Base-by-base conservation (phyloP, 2,888 invertebrate genomes). In the Pollenia amentaria region DNA sequence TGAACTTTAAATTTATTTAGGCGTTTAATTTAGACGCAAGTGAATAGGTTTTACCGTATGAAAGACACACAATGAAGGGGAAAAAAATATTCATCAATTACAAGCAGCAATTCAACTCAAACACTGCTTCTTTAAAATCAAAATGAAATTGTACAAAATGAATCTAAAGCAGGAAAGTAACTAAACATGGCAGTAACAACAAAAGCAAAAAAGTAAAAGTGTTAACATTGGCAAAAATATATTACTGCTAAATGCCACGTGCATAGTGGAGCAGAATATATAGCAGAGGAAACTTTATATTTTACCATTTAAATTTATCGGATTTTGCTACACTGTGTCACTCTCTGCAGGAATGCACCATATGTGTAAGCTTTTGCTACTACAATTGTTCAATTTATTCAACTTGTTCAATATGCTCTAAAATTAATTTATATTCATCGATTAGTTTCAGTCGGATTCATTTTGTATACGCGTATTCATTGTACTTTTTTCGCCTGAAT, bases 341-440 rank as follows among this genome's bases (percentile, higher is more conserved):
- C 6, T 29, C 29, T 29, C 29, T 29, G 29, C 29, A 29, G 29
- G 29, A 29, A 29, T 29, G 29, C 3, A 29, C 29, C 29, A 29
- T 29, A 38, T 65, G 44, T 16, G 16, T 8, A 42, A 16, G 16
- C 29, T 9, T 42, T 11, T 9, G 3, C 29, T 29, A 3, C n/a
- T 11, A 14, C 12, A 12, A 44, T 46, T 77, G 65, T 40, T 55
- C 29, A 18, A 46, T 46, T 38, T 8, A 38, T 40, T 69, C 29
- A 14, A 29, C 10, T 55, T 65, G 44, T 44, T 55, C 38, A 67
- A 55, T 18, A 57, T 57, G 40, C 55, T 73, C 18, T 57, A 18
- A 8, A 46, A 48, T 65, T 65, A 55, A 81, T 81, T 80, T 81
- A 55, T 81, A 73, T 81, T 55, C 80, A 65, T 48, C 80, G 57